Base-by-base conservation (phyloP, 2,888 invertebrate genomes). In the Chrysolina haemoptera region DNA sequence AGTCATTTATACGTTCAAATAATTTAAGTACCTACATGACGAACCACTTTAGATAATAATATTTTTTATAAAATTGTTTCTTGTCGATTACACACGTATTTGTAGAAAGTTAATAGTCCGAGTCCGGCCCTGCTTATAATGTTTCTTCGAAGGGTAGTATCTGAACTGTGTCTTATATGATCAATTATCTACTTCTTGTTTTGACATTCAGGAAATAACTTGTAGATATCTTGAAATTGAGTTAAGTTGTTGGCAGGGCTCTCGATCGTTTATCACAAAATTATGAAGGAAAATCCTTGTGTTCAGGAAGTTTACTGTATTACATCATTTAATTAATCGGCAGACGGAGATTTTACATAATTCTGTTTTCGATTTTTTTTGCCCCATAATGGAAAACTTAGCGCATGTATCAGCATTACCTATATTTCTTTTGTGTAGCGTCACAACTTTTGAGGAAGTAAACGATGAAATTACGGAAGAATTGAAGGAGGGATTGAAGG, bases 101-200 rank as follows among this genome's bases (percentile, higher is more conserved):
- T 0, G 35, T 35, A 6, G 35, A 8, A 35, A 35, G 35, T 35
- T 35, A 59, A 27, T 27, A 1, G 14, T 0, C 4, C n/a, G n/a
- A 63, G 14, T 63, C 70, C 70, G 20, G 63, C 11, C 70, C 70
- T 70, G 70, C 12, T n/a, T 3, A 10, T 16, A 66, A 50, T 22
- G 11, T 40, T 53, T 67, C 67, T 22, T 22, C 14, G 48, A 22
- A 20, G 16, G 62, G 62, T 63, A n/a, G 40, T 53, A 67, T 67
- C 67, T 53, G 67, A 41, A 71, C 78, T 78, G 76, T 76, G 78
- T 81, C 78, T 83, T 82, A 82, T 82, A 86, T 86, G 86, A 88
- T 88, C 87, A 88, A 88, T 88, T 88, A 87, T 87, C 84, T 84
- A 81, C 84, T 85, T 86, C 86, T 88, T 88, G 88, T 87, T 87